Evolutionary conservation across 1,140 invertebrate genomes (phyloP).

Genomic region (Linepithema humile): DNA sequence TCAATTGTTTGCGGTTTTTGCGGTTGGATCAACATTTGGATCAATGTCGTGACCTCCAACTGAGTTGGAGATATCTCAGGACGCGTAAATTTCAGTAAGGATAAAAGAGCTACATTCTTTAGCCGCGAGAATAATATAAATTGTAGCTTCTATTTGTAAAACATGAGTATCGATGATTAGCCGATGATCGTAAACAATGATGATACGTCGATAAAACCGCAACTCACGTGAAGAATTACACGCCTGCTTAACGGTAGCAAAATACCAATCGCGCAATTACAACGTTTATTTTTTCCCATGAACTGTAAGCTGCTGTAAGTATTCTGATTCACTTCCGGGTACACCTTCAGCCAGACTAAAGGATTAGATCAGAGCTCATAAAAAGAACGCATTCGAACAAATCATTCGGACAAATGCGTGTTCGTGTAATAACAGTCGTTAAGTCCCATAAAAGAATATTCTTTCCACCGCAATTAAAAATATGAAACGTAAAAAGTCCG

Average conservation of each 20-base stretch:
- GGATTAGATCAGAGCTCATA: constrained; percentile 40
- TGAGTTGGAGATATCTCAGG: background rate
- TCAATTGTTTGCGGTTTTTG: constrained; percentile 1
- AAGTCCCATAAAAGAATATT: background rate
- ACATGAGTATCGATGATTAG: background rate
- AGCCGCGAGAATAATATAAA: background rate
- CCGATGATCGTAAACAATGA: constrained; percentile 3
- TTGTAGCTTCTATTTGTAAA: background rate
- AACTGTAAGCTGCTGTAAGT: background rate
- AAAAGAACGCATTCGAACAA: constrained; percentile 22
- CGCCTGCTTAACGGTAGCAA: constrained; percentile 9
- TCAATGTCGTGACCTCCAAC: constrained; percentile 11
- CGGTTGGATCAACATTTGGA: constrained; percentile 5
- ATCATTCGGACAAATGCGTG: background rate
- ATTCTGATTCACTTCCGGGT: constrained; percentile 31
- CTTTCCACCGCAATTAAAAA: background rate
- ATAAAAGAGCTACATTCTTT: background rate
- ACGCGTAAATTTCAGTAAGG: background rate
- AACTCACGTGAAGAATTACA: background rate
- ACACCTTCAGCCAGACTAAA: background rate
- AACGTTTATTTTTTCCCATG: constrained; percentile 2
- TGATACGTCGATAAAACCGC: background rate
- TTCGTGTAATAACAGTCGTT: background rate
- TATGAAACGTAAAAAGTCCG: background rate
- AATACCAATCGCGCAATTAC: constrained; percentile 15